These are phyloP conservation scores for Pollimyrus isidori DNA, from an alignment of 2,113 vertebrate species.

Conservation along the genomic window DNA sequence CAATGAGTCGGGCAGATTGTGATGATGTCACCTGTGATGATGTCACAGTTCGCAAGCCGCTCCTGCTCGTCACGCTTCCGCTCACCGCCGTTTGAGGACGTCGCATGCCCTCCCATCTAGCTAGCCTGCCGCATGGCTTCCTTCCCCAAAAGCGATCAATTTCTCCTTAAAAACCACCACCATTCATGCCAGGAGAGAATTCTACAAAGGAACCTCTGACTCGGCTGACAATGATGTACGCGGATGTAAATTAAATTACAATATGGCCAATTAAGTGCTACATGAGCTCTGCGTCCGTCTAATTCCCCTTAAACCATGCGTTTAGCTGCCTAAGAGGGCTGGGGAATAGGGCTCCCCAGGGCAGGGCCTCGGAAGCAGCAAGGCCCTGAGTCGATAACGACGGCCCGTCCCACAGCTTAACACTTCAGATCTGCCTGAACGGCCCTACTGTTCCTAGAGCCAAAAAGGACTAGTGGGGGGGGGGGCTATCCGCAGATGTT, in stretches of 20 bases:
- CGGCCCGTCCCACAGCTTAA: not conserved
- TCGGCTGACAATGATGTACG: not conserved
- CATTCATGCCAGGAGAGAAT: not conserved
- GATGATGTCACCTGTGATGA: not conserved
- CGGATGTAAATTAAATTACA: not conserved
- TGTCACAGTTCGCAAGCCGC: not conserved
- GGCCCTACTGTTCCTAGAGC: not conserved
- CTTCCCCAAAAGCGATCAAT: not conserved
- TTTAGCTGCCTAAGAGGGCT: slow-evolving; percentile 1
- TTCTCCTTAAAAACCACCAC: not conserved
- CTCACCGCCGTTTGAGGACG: not conserved
- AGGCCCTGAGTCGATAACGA: not conserved
- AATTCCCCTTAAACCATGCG: not conserved
- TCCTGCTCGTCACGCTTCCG: not conserved
- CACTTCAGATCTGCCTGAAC: slow-evolving; percentile 6
- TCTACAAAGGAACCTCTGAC: not conserved
- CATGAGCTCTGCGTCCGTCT: not conserved
- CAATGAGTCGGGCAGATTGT: not conserved
- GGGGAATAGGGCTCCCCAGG: not conserved
- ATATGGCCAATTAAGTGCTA: not conserved
- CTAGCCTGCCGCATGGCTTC: not conserved
- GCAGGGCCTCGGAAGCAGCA: not conserved
- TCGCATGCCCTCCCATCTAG: not conserved
- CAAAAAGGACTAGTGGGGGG: not conserved
- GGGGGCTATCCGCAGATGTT: not conserved